These are phyloP conservation scores for Dipodomys merriami DNA, from an alignment of 2,113 vertebrate genomes.

Conservation along the genomic window DNA sequence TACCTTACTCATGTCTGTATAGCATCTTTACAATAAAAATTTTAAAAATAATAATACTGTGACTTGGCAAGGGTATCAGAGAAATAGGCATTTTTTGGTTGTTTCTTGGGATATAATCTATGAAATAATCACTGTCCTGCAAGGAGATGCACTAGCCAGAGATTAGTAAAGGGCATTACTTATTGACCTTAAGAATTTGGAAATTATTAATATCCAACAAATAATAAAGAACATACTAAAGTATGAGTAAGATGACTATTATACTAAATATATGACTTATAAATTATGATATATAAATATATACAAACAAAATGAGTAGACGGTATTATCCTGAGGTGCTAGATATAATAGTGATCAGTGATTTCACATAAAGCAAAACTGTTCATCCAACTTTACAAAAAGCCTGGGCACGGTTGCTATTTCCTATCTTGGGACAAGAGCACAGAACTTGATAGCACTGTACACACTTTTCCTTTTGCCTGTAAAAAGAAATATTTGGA, in stretches of 20 bases:
- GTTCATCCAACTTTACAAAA: background rate
- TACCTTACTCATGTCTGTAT: too few relatives aligned
- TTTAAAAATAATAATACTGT: background rate
- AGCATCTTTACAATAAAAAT: too few relatives aligned
- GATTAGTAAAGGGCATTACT: background rate
- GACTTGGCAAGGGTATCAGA: background rate
- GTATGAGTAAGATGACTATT: background rate
- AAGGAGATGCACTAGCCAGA: background rate
- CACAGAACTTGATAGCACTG: background rate
- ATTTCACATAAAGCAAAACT: constrained; percentile 12
- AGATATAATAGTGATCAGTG: background rate
- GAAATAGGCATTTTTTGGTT: constrained; percentile 9
- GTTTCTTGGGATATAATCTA: background rate
- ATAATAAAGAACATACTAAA: constrained; percentile 4
- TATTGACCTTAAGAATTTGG: background rate
- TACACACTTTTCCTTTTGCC: background rate
- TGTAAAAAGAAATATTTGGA: constrained; percentile 9
- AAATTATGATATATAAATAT: background rate
- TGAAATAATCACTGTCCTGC: constrained; percentile 23
- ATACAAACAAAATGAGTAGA: background rate
- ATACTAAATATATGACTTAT: too few relatives aligned
- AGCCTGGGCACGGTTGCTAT: background rate
- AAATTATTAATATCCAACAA: background rate
- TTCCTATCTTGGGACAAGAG: background rate
- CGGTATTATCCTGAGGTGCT: background rate